A percentile compares a stretch with the other conserved stretches of the same genome.
These are phyloP conservation scores for Scaptodrosophila lebanonensis DNA, from an alignment of 1,140 invertebrate species.

Conservation along the genomic window DNA sequence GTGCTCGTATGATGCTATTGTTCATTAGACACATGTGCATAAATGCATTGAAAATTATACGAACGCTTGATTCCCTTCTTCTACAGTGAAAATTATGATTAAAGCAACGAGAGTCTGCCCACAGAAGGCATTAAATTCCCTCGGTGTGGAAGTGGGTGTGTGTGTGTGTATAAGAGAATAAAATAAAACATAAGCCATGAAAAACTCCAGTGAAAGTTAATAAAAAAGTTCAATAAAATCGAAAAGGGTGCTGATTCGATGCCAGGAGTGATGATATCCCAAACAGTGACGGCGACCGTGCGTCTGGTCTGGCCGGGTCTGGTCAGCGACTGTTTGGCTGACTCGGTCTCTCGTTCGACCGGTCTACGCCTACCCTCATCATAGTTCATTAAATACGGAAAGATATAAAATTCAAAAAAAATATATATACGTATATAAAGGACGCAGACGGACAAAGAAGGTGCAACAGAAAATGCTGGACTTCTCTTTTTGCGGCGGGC, in stretches of 20 bases:
- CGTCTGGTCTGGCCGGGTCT: conserved; percentile 23
- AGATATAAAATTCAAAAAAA: conserved; percentile 39
- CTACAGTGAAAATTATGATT: conserved; percentile 21
- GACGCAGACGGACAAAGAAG: not conserved
- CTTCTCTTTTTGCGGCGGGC: too few relatives aligned
- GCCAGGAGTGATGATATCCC: too few relatives aligned
- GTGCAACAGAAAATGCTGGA: not conserved
- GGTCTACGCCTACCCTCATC: conserved; percentile 51
- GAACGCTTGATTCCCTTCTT: not conserved
- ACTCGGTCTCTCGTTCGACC: too few relatives aligned
- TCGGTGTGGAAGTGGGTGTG: too few relatives aligned
- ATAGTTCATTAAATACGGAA: conserved; percentile 74
- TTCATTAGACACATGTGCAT: conserved; percentile 51
- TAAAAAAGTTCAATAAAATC: conserved; percentile 74
- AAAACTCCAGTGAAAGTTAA: conserved; percentile 52
- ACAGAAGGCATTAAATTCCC: too few relatives aligned
- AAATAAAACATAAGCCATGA: not conserved
- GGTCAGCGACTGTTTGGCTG: too few relatives aligned
- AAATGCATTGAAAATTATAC: conserved; percentile 42
- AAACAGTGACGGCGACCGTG: conserved; percentile 34
- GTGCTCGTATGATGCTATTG: conserved; percentile 9
- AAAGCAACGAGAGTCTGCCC: not conserved
- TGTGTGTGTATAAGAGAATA: too few relatives aligned
- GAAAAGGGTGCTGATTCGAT: conserved; percentile 65
- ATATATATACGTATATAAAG: not conserved